These are phyloP conservation scores for Cheilosia pagana DNA, from an alignment of 2,888 invertebrate species.

Conservation along the genomic window DNA sequence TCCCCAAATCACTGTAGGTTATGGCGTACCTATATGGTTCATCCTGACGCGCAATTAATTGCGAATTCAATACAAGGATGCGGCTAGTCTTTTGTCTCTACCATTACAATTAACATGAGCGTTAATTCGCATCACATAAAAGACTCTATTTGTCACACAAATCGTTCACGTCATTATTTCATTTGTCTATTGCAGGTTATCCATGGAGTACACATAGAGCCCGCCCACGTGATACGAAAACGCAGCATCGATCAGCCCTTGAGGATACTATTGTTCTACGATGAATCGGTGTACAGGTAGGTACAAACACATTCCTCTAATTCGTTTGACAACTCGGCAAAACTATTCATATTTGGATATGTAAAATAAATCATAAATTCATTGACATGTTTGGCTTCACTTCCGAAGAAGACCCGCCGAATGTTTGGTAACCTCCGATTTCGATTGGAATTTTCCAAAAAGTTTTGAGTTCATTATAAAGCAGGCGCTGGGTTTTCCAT, in stretches of 20 bases:
- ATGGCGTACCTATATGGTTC: no score
- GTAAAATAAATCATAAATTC: no score
- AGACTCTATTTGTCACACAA: no score
- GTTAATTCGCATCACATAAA: no score
- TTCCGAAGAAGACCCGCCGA: no score
- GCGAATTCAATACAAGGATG: background rate
- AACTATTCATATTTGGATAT: background rate
- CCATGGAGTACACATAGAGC: slow-evolving; percentile 92
- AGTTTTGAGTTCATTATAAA: no score
- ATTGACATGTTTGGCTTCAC: no score
- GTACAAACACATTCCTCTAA: slow-evolving; percentile 76
- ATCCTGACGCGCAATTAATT: background rate
- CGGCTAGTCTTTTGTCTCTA: background rate
- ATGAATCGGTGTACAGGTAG: slow-evolving; percentile 94
- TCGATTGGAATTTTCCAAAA: no score
- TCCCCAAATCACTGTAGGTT: no score
- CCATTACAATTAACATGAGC: no score
- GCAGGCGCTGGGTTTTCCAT: no score
- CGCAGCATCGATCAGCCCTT: slow-evolving; percentile 92
- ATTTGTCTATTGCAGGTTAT: slow-evolving; percentile 86
- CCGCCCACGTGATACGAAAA: slow-evolving; percentile 90
- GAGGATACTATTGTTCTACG: slow-evolving; percentile 93
- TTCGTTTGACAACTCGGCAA: background rate
- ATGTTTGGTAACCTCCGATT: no score
- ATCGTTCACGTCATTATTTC: background rate